A percentile compares a stretch with the other conserved stretches of the same genome.
Conservation (phyloP, 1,140 invertebrate species). For the Nasonia longicornis region DNA sequence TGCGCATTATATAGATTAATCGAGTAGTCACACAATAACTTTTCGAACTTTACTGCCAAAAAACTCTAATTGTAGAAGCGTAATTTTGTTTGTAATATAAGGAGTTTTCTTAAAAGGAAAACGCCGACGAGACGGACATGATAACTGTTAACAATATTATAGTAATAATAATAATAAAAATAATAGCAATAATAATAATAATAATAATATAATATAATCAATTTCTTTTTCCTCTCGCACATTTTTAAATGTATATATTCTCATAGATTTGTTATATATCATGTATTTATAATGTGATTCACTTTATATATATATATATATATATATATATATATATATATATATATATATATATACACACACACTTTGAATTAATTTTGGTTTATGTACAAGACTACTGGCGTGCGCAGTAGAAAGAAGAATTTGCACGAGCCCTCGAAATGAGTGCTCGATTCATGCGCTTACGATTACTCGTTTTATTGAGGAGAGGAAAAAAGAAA, state of each 20-base stretch:
- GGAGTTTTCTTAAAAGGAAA: conserved; percentile 38
- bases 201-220: conserved; percentile 31
- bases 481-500: conserved; percentile 40
- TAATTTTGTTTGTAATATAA: conserved; percentile 33
- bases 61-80: not conserved
- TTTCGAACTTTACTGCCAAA: not conserved
- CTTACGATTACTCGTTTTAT: conserved; percentile 12
- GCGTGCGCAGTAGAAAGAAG: conserved; percentile 8
- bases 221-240: conserved; percentile 37
- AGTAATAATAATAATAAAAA: conserved; percentile 45
- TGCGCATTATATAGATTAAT: conserved; percentile 1
- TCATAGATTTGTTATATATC: conserved; percentile 32
- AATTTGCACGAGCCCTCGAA: not conserved
- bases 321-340: conserved; percentile 35
- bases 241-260: conserved; percentile 21
- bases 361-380: conserved; percentile 39
- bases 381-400: conserved; percentile 3
- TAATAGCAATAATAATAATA: conserved; percentile 36
- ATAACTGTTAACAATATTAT: conserved; percentile 47
- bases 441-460: not conserved
- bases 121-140: conserved; percentile 36
- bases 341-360: conserved; percentile 47
- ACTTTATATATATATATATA: not conserved
- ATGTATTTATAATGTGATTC: conserved; percentile 24
- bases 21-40: conserved; percentile 20